These are phyloP conservation scores for Pachyuromys duprasi DNA, from an alignment of 2,797 vertebrate genomes.

Conservation along the genomic window DNA sequence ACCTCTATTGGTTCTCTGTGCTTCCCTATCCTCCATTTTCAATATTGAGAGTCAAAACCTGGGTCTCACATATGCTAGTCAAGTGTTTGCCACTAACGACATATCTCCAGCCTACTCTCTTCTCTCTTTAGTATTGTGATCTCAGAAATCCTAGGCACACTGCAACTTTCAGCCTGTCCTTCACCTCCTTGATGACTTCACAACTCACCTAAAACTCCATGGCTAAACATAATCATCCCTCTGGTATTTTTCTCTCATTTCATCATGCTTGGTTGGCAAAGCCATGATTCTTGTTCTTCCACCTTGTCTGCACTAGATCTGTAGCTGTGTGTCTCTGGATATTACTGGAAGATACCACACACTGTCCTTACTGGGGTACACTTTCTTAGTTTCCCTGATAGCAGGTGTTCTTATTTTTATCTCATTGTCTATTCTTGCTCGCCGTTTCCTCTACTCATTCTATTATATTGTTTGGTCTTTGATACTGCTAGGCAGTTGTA, in stretches of 20 bases:
- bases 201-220: slow-evolving; percentile 24
- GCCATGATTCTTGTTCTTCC: not conserved
- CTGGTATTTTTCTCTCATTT: not conserved
- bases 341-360: not conserved
- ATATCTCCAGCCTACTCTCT: not conserved
- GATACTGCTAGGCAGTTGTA: not conserved
- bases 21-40: not conserved
- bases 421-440: not conserved
- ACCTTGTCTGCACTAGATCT: not conserved
- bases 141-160: not conserved
- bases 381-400: not conserved
- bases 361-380: not conserved
- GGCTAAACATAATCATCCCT: not conserved
- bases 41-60: not conserved
- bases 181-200: not conserved
- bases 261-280: not conserved
- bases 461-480: not conserved
- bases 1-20: not conserved
- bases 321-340: not conserved
- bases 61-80: not conserved
- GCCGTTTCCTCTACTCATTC: not conserved
- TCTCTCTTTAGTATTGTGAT: not conserved
- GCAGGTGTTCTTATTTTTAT: not conserved
- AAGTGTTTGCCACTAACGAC: not conserved
- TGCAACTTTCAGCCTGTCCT: not conserved